Conservation (phyloP, 2,113 vertebrate genomes). For the Pseudolaguvia tuberculata region DNA sequence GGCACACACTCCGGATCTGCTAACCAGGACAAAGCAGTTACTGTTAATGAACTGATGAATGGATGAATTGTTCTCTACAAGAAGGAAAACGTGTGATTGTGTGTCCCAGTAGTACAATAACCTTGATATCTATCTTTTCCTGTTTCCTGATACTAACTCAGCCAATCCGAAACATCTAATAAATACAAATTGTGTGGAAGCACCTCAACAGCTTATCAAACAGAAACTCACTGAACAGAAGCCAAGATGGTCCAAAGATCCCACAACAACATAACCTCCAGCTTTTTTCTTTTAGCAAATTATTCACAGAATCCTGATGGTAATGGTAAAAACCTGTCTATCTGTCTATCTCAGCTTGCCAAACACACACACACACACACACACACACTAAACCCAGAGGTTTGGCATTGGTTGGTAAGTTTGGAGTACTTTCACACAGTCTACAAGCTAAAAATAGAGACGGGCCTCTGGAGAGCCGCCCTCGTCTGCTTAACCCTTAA, state of each 20-base stretch:
- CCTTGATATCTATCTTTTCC: too few relatives aligned
- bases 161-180: background rate
- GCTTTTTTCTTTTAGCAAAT: background rate
- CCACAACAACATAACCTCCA: background rate
- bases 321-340: slow-evolving; percentile 21
- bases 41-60: background rate
- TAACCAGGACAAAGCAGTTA: background rate
- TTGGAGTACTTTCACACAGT: slow-evolving; percentile 67
- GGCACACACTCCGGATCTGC: background rate
- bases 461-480: slow-evolving; percentile 64
- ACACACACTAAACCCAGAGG: slow-evolving; percentile 51
- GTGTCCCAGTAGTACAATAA: background rate
- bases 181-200: slow-evolving; percentile 8
- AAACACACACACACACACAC: slow-evolving; percentile 36
- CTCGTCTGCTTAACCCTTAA: slow-evolving; percentile 56
- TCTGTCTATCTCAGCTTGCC: slow-evolving; percentile 3
- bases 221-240: too few relatives aligned
- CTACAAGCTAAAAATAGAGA: slow-evolving; percentile 69
- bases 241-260: background rate
- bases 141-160: too few relatives aligned
- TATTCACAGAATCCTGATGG: slow-evolving; percentile 1
- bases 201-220: too few relatives aligned
- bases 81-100: background rate
- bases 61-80: background rate
- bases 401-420: slow-evolving; percentile 61